These are phyloP conservation scores for Euleptes europaea DNA, from an alignment of 2,113 vertebrate species.

Conservation along the genomic window DNA sequence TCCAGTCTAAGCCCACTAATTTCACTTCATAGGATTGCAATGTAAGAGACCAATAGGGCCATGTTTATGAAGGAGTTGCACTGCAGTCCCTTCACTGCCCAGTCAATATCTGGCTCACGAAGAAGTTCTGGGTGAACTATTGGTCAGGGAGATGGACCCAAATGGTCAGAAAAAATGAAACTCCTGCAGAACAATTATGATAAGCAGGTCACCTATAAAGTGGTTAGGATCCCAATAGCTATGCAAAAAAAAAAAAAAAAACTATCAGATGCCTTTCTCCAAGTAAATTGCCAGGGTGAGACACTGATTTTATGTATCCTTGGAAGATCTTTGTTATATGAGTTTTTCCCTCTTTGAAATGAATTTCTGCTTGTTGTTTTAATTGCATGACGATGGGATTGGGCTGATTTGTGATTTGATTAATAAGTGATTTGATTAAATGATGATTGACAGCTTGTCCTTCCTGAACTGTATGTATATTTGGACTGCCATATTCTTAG, in stretches of 20 bases:
- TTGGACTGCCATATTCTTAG: not conserved
- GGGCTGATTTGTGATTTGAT: not conserved
- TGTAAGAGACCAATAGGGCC: not conserved
- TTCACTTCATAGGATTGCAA: too few relatives aligned
- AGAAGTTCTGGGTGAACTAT: not conserved
- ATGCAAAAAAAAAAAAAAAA: not conserved
- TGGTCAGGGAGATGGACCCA: not conserved
- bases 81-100: not conserved
- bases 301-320: not conserved
- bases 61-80: not conserved
- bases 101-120: not conserved
- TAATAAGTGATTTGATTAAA: slow-evolving; percentile 1
- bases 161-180: not conserved
- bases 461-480: not conserved
- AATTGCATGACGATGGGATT: not conserved
- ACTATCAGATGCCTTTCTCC: not conserved
- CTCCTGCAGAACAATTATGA: not conserved
- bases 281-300: not conserved
- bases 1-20: too few relatives aligned
- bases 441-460: not conserved
- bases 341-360: not conserved
- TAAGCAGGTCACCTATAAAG: not conserved
- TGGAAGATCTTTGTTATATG: not conserved
- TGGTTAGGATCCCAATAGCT: not conserved
- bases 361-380: not conserved